Base-by-base conservation (phyloP, 2,113 vertebrate genomes). In the Pleuronectes platessa region DNA sequence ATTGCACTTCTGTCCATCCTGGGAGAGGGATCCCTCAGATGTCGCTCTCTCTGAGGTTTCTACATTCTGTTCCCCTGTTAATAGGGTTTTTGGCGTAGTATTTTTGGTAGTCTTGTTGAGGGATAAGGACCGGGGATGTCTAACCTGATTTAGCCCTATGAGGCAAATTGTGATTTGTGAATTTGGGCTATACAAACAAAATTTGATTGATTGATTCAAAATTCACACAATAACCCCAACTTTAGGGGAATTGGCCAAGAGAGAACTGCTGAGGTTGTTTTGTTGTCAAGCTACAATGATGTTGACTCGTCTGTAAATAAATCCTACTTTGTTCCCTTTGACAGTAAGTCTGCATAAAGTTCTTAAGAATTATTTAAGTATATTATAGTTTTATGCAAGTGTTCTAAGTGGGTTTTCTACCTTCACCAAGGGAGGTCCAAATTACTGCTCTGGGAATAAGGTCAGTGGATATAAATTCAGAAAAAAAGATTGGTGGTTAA, bases 381-480 rank as follows among this genome's bases (percentile, higher is more conserved):
- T 20, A 23, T n/a, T 51, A 4, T 6, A 61, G 24, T 27, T 74
- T 7, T 67, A 23, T 45, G 27, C 24, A 51, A 1, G 53, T 64
- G 18, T 49, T 31, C n/a, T 27, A 65, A 60, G 24, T 17, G 10
- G 14, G 7, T 68, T 72, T 51, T 14, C 24, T 45, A 56, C 31
- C 27, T 45, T 35, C 35, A 62, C 42, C 8, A 27, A 3, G 23
- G 45, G 23, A 62, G 61, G 66, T 69, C 40, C 47, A 74, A 68
- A 77, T 77, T 12, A n/a, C 55, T 53, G 55, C 31, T 61, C 42
- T 60, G 56, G 42, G 61, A 76, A 47, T 24, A 4, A 40, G 69
- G 66, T 56, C 61, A 66, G 26, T 64, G 68, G 40, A 21, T 40
- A 27, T 37, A 23, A 68, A 68, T 31, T 68, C 53, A 80, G 35